These are phyloP conservation scores for Gymnodraco acuticeps DNA, from an alignment of 2,797 vertebrate genomes.

Conservation along the genomic window DNA sequence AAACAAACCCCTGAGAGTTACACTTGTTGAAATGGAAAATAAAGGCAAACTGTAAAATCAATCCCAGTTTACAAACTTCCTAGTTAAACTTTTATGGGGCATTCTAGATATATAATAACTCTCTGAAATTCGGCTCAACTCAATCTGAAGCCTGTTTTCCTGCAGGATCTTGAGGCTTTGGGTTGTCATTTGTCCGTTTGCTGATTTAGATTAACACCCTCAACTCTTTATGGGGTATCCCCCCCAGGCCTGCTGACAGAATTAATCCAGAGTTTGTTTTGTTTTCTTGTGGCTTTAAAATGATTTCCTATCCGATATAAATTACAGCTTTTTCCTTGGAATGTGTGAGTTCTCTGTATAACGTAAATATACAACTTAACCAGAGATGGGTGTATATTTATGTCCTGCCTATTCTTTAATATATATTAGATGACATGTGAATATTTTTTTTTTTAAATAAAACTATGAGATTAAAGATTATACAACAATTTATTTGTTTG, in stretches of 20 bases:
- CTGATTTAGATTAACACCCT: background rate
- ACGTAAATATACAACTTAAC: slow-evolving; percentile 15
- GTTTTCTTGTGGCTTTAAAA: slow-evolving; percentile 18
- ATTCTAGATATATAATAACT: background rate
- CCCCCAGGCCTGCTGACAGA: slow-evolving; percentile 9
- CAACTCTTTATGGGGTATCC: slow-evolving; percentile 1
- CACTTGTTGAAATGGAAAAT: slow-evolving; percentile 1
- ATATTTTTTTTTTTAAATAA: slow-evolving; percentile 30
- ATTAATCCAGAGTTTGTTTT: slow-evolving; percentile 19
- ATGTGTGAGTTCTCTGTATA: background rate
- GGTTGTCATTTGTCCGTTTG: slow-evolving; percentile 23
- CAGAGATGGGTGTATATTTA: slow-evolving; percentile 29
- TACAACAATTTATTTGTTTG: background rate
- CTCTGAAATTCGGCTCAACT: background rate
- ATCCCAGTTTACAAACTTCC: background rate
- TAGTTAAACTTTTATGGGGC: slow-evolving; percentile 11
- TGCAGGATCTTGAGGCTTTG: slow-evolving; percentile 18
- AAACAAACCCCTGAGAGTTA: background rate
- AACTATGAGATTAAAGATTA: slow-evolving; percentile 38
- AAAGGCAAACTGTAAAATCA: background rate
- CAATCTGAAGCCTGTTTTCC: slow-evolving; percentile 9
- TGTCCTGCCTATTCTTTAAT: slow-evolving; percentile 20
- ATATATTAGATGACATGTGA: slow-evolving; percentile 32
- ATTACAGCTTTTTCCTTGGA: slow-evolving; percentile 3
- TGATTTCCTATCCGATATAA: slow-evolving; percentile 11